These are phyloP conservation scores for Microtus obscurus DNA, from an alignment of 2,797 vertebrate genomes.

Conservation along the genomic window DNA sequence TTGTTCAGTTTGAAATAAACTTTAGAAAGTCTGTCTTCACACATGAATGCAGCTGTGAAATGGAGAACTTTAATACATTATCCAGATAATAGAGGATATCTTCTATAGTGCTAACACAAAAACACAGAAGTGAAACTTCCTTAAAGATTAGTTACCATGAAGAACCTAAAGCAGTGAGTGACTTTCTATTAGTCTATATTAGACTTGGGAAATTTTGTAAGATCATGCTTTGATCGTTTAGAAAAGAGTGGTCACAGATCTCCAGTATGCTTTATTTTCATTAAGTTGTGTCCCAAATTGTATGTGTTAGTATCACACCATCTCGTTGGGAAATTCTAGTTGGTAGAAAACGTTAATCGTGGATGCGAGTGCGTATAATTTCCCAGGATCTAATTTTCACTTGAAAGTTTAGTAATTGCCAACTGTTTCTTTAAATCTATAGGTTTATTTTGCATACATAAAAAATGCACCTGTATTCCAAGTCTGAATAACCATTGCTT, in stretches of 20 bases:
- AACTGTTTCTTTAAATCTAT: slow-evolving; percentile 50
- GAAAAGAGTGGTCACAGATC: slow-evolving; percentile 29
- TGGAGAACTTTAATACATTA: slow-evolving; percentile 68
- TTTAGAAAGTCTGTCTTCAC: slow-evolving; percentile 68
- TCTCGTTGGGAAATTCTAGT: slow-evolving; percentile 43
- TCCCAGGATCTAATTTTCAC: slow-evolving; percentile 40
- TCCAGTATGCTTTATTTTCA: slow-evolving; percentile 54
- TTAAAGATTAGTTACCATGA: slow-evolving; percentile 65
- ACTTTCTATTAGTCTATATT: slow-evolving; percentile 25
- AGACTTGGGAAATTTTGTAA: slow-evolving; percentile 46
- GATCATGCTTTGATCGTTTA: slow-evolving; percentile 43
- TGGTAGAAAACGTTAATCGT: slow-evolving; percentile 8
- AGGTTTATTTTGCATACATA: slow-evolving; percentile 48
- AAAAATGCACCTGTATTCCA: not conserved
- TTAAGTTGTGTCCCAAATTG: slow-evolving; percentile 47
- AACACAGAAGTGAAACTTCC: slow-evolving; percentile 66
- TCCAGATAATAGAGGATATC: slow-evolving; percentile 67
- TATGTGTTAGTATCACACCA: not conserved
- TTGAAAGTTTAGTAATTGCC: slow-evolving; percentile 30
- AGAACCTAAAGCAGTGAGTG: slow-evolving; percentile 53
- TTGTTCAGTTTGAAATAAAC: slow-evolving; percentile 69
- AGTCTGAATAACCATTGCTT: slow-evolving; percentile 48
- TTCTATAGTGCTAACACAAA: slow-evolving; percentile 65
- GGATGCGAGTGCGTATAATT: not conserved
- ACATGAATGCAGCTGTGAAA: slow-evolving; percentile 63